Conservation (phyloP, 2,797 vertebrate species). For the Xiphophorus birchmanni region DNA sequence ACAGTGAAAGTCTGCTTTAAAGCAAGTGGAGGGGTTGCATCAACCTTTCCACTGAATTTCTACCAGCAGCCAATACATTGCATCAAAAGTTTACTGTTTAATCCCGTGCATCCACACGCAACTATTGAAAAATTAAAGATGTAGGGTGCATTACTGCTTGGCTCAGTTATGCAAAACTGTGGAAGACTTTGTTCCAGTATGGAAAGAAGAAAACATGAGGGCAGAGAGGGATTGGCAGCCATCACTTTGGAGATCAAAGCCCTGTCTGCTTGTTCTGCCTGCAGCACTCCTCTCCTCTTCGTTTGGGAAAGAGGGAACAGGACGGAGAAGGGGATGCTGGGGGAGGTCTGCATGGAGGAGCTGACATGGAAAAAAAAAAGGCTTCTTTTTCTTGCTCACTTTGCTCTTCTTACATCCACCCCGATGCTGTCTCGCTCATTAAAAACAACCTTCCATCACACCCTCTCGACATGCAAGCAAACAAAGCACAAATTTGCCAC, state of each 20-base stretch:
- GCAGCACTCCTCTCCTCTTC: conserved; percentile 54
- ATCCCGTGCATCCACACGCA: conserved; percentile 27
- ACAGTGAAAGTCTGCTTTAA: conserved; percentile 9
- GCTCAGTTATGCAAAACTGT: conserved; percentile 38
- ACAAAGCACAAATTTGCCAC: conserved; percentile 28
- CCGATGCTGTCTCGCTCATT: conserved; percentile 37
- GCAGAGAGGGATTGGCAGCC: conserved; percentile 55
- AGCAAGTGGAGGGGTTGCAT: conserved; percentile 38
- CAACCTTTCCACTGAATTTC: conserved; percentile 40
- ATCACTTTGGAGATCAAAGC: conserved; percentile 75
- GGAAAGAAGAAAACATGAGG: conserved; percentile 7
- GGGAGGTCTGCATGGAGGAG: conserved; percentile 39
- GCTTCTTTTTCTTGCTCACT: conserved; percentile 41
- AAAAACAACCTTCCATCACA: conserved; percentile 46
- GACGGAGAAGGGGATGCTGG: conserved; percentile 23
- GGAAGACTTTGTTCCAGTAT: not conserved
- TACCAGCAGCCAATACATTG: conserved; percentile 32
- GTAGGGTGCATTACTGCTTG: conserved; percentile 26
- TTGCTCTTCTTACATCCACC: conserved; percentile 41
- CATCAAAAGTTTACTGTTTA: conserved; percentile 54
- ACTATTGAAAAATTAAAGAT: conserved; percentile 5
- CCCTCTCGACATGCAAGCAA: conserved; percentile 29
- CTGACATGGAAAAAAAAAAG: conserved; percentile 24
- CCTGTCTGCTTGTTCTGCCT: conserved; percentile 66
- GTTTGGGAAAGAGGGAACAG: conserved; percentile 47